phyloP scores from a whole-genome alignment of 2,797 vertebrate genomes.

The Phaenicophaeus curvirostris region DNA sequence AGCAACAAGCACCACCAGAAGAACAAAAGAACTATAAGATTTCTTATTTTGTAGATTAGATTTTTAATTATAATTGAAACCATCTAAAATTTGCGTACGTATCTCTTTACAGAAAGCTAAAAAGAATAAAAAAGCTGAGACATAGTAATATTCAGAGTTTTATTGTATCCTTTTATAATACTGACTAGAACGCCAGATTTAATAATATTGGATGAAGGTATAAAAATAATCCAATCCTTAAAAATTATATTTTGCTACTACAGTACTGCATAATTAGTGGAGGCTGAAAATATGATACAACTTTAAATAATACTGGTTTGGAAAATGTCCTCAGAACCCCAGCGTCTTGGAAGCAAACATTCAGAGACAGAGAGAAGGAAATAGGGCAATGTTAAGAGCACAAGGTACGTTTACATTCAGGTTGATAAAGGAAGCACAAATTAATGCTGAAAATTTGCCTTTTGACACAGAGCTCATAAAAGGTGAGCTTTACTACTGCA shows the following conservation, averaged over 20 bases:
- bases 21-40: not conserved
- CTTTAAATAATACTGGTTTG: constrained; percentile 80
- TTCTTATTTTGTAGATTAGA: not conserved
- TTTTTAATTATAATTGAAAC: not conserved
- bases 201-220: constrained; percentile 73
- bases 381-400: constrained; percentile 38
- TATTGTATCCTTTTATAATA: constrained; percentile 77
- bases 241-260: constrained; percentile 79
- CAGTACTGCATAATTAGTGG: constrained; percentile 80
- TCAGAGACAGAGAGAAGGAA: constrained; percentile 54
- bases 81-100: not conserved
- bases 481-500: not conserved
- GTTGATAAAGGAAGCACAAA: constrained; percentile 46
- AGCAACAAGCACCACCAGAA: not conserved
- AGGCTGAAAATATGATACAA: constrained; percentile 76
- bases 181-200: constrained; percentile 87
- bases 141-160: constrained; percentile 68
- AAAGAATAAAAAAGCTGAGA: constrained; percentile 45
- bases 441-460: constrained; percentile 20
- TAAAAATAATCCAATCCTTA: constrained; percentile 83
- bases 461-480: not conserved
- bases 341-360: constrained; percentile 52
- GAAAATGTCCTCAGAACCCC: constrained; percentile 59
- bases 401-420: constrained; percentile 43
- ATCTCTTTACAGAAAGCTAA: not conserved